Conservation (phyloP, 2,797 vertebrate genomes). For the Huso huso region DNA sequence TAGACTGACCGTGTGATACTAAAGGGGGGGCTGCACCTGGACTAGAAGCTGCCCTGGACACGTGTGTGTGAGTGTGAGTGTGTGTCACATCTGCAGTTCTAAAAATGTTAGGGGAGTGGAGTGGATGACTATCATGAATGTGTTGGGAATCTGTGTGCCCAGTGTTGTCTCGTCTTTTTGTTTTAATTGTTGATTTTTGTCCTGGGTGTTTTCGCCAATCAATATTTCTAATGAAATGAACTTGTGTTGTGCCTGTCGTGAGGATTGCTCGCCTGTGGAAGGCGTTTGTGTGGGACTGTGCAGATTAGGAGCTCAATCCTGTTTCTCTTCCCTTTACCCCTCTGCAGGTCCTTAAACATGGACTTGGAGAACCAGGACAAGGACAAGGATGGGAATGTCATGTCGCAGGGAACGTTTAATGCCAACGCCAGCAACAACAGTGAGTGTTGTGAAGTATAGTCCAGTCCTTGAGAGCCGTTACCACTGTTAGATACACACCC, state of each 20-base stretch:
- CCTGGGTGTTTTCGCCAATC: no score
- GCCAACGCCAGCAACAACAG: conserved; percentile 93
- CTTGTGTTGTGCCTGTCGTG: not conserved
- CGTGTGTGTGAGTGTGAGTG: no score
- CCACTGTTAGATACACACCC: not conserved
- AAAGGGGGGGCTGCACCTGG: no score
- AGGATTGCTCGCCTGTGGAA: not conserved
- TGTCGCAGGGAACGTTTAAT: conserved; percentile 68
- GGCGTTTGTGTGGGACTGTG: not conserved
- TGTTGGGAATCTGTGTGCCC: no score
- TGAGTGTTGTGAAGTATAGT: conserved; percentile 50
- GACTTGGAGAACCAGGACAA: conserved; percentile 99
- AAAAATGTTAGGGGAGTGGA: no score
- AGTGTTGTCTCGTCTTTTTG: no score
- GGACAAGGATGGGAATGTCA: conserved; percentile 83
- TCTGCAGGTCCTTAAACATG: conserved; percentile 93
- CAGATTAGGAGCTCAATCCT: not conserved
- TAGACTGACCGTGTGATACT: no score
- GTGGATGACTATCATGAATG: no score
- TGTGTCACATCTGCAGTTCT: no score
- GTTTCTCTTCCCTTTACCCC: not conserved
- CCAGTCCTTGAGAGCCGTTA: not conserved
- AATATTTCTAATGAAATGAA: not conserved
- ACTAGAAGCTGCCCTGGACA: no score
- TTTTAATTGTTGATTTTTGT: no score